Conservation (phyloP, 1,140 invertebrate genomes). For the Heliconius himera region DNA sequence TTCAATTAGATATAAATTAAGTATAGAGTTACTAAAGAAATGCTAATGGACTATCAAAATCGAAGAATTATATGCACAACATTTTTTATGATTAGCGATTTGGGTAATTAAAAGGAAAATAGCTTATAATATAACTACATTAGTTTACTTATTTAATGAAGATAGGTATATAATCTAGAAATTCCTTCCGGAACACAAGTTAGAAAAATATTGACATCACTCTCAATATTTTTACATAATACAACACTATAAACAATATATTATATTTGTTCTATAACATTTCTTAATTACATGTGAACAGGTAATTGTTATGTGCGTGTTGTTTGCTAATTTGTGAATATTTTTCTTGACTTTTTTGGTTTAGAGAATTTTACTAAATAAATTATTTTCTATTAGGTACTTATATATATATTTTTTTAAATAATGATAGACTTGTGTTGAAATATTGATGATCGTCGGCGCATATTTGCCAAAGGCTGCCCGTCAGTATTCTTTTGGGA, state of each 20-base stretch:
- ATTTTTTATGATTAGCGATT: neutral
- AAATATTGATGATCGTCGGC: neutral
- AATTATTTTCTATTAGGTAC: neutral
- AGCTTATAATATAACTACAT: neutral
- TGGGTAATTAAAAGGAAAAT: neutral
- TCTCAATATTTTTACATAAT: slow-evolving; percentile 7
- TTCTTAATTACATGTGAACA: neutral
- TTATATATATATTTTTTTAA: neutral
- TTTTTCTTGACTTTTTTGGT: neutral
- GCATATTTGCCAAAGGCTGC: too few relatives aligned
- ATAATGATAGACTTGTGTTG: neutral
- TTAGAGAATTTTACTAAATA: neutral
- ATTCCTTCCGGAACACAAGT: slow-evolving; percentile 6
- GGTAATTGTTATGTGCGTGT: slow-evolving; percentile 9
- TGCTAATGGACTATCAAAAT: neutral
- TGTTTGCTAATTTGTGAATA: neutral
- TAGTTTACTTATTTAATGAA: neutral
- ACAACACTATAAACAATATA: neutral
- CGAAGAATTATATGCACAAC: neutral
- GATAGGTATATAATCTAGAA: neutral
- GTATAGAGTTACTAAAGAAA: too few relatives aligned
- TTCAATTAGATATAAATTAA: too few relatives aligned
- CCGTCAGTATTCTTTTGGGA: too few relatives aligned
- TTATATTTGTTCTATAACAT: neutral
- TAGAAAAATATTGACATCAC: slow-evolving; percentile 9